A percentile compares a stretch with the other conserved stretches of the same genome.
Evolutionary conservation across 2,888 invertebrate genomes (phyloP).

Genomic region (Drosophila recens): DNA sequence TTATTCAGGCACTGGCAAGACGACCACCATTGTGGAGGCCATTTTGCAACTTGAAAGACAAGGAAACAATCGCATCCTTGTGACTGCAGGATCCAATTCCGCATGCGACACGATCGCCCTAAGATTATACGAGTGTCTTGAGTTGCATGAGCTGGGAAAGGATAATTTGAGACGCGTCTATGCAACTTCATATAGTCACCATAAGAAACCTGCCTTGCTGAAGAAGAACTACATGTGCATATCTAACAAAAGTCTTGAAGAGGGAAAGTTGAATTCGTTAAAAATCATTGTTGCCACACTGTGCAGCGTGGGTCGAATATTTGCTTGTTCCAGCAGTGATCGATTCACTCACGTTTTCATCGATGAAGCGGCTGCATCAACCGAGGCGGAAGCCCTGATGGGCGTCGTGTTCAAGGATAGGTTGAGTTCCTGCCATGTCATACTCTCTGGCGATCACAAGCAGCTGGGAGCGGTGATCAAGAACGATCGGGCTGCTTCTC

Average conservation of each 20-base stretch:
- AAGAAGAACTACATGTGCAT: no score
- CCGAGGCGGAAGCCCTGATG: conserved; percentile 89
- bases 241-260: not conserved
- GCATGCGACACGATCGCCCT: conserved; percentile 89
- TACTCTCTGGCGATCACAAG: conserved; percentile 91
- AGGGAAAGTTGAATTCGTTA: not conserved
- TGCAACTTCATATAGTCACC: not conserved
- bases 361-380: conserved; percentile 91
- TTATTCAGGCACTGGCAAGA: conserved; percentile 89
- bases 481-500: conserved; percentile 75
- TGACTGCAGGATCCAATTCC: conserved; percentile 90
- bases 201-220: not conserved
- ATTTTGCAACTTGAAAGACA: conserved; percentile 87
- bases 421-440: conserved; percentile 85
- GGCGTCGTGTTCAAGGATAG: conserved; percentile 85
- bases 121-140: conserved; percentile 53
- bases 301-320: conserved; percentile 6
- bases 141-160: not conserved
- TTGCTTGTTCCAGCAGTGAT: not conserved
- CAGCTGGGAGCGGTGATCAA: conserved; percentile 90
- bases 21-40: conserved; percentile 90
- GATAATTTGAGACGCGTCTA: not conserved
- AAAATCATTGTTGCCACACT: conserved; percentile 12
- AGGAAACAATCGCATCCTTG: conserved; percentile 86
- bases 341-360: conserved; percentile 88